These are phyloP conservation scores for Neoseiulus cucumeris DNA, from an alignment of 1,140 invertebrate species.

Conservation along the genomic window DNA sequence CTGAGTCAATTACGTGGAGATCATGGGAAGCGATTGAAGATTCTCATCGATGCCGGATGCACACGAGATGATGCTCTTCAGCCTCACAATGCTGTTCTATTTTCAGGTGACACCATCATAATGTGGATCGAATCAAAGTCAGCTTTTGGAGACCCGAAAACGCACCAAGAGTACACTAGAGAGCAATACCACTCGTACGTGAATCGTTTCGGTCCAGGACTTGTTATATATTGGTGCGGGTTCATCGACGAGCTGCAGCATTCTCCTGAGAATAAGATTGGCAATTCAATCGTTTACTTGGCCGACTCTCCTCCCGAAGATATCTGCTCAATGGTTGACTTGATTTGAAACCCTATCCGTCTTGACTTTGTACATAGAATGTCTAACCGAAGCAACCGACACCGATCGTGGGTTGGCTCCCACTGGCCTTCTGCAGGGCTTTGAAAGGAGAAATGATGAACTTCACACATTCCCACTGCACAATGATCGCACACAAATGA, in stretches of 20 bases:
- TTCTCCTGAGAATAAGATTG: background rate
- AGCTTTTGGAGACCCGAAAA: slow-evolving; percentile 61
- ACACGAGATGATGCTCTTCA: no score
- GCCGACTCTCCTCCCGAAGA: background rate
- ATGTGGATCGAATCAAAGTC: slow-evolving; percentile 96
- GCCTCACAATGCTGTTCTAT: background rate
- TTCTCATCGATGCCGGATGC: no score
- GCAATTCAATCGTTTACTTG: background rate
- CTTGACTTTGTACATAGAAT: no score
- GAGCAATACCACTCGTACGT: slow-evolving; percentile 74
- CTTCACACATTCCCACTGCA: no score
- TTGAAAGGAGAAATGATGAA: no score
- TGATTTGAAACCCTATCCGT: no score
- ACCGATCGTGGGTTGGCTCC: no score
- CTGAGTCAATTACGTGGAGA: no score
- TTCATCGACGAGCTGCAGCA: slow-evolving; percentile 46
- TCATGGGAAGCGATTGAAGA: no score
- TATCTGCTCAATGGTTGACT: background rate
- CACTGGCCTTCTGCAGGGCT: no score
- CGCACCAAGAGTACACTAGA: slow-evolving; percentile 59
- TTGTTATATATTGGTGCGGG: slow-evolving; percentile 92
- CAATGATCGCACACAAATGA: no score
- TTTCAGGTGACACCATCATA: slow-evolving; percentile 32
- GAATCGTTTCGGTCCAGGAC: slow-evolving; percentile 79
- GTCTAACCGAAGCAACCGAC: no score